Conservation (phyloP, 2,888 invertebrate genomes). For the Itoplectis maculator region DNA sequence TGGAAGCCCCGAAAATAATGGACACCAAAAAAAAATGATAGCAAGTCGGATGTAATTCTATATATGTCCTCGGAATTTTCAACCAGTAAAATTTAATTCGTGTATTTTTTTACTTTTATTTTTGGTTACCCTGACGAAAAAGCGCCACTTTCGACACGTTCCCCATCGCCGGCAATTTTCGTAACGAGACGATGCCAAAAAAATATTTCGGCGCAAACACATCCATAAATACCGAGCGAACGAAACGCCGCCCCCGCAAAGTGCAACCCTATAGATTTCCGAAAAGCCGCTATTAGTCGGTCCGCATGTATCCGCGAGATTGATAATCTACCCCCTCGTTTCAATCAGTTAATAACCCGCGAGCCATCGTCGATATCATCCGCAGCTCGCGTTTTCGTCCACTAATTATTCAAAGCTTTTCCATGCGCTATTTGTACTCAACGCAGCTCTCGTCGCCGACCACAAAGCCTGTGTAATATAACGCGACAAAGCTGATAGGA, state of each 20-base stretch:
- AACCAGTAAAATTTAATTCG: too few species aligned
- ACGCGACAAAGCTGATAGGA: slow-evolving; percentile 1
- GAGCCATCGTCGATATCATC: slow-evolving; percentile 44
- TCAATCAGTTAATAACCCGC: slow-evolving; percentile 44
- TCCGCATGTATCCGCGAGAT: slow-evolving; percentile 62
- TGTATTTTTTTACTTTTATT: too few species aligned
- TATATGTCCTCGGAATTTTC: neutral
- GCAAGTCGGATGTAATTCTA: too few species aligned
- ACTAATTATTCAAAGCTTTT: slow-evolving; percentile 31
- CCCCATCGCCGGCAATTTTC: too few species aligned
- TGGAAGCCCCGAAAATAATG: neutral
- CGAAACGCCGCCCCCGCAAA: neutral
- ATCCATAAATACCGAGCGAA: neutral
- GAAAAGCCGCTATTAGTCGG: slow-evolving; percentile 79
- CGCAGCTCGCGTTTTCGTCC: neutral
- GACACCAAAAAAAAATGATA: neutral
- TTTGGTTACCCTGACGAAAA: too few species aligned
- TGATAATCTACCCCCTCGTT: slow-evolving; percentile 26
- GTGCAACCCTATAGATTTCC: neutral
- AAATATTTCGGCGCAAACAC: too few species aligned
- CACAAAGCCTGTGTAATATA: neutral
- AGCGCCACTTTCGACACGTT: too few species aligned
- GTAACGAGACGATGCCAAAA: too few species aligned
- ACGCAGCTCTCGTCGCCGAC: neutral
- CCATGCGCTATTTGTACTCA: neutral